Base-by-base conservation (phyloP, 2,113 vertebrate species). In the Strix uralensis region DNA sequence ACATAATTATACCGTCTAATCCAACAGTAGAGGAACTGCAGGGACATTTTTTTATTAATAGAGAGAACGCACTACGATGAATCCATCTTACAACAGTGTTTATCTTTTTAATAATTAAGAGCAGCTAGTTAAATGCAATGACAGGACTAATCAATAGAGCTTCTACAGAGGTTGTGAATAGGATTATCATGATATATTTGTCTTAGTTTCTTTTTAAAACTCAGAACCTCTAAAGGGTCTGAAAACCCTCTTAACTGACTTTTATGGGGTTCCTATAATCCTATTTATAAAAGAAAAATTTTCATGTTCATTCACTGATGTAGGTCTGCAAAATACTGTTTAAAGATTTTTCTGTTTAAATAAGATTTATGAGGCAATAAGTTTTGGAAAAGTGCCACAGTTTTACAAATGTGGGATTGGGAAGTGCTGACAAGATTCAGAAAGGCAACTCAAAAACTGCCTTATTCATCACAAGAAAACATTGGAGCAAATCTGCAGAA, bases 271-370 rank as follows among this genome's bases (percentile, higher is more conserved):
- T 93, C 40, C 73, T 86, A 16, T 90, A 90, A 90, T 93, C 86
- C 55, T 96, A 8, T 93, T 96, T 97, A 63, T 97, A 95, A 92
- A 90, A 90, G 52, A 81, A 88, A 95, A 94, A 5, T 92, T 97
- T 96, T 47, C 51, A 78, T 86, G 90, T 96, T 88, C 84, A 54
- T 86, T 90, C 44, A 62, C 65, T 86, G 95, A 51, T 95, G 91
- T 95, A 91, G 96, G 95, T 95, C 96, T 14, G 8, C 47, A 90
- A 91, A 88, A 91, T 57, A 74, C 71, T 65, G 38, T 92, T 95
- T 93, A 42, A 96, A 95, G 61, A 49, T 57, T 67, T 93, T 94
- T 88, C 90, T 95, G 57, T 75, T 91, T 87, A 85, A 93, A 23
- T 71, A 70, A 90, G 58, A 88, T 96, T 97, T 94, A 92, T 86